phyloP scores from a whole-genome alignment of 2,113 vertebrate genomes.

The Mesembrinibis cayennensis region DNA sequence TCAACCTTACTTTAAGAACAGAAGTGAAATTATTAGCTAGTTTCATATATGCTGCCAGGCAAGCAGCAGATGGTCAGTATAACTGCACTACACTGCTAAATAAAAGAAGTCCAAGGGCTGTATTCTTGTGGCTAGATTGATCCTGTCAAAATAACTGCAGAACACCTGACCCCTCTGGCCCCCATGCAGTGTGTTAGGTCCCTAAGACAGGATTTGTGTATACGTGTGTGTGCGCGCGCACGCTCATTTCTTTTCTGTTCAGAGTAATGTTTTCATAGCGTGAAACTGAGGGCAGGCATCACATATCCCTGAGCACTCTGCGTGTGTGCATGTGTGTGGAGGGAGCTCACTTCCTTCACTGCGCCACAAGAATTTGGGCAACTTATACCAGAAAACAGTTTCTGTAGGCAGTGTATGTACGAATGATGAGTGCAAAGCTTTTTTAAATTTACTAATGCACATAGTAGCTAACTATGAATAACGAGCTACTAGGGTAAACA shows the following conservation, averaged over 20 bases:
- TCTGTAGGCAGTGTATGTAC: neutral
- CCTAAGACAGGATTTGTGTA: neutral
- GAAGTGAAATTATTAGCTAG: neutral
- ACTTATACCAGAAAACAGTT: neutral
- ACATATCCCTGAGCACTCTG: fast-evolving
- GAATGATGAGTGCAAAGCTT: neutral
- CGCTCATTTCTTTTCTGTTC: neutral
- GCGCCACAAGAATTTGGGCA: neutral
- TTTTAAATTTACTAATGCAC: neutral
- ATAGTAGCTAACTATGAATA: neutral
- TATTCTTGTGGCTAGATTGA: neutral
- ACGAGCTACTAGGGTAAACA: neutral
- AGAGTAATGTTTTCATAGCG: neutral
- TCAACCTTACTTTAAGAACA: neutral
- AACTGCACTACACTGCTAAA: neutral
- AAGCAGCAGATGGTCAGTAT: neutral
- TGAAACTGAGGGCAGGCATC: neutral
- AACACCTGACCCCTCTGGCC: neutral
- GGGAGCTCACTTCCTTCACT: neutral
- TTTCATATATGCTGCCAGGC: neutral
- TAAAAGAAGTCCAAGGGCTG: neutral
- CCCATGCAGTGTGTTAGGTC: neutral
- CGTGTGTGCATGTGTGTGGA: neutral
- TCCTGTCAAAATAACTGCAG: neutral
- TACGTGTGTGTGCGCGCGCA: fast-evolving